Percentiles rank a stretch among this genome's conserved stretches.
phyloP scores from a whole-genome alignment of 1,140 invertebrate genomes.

The Hylyphantes graminicola region DNA sequence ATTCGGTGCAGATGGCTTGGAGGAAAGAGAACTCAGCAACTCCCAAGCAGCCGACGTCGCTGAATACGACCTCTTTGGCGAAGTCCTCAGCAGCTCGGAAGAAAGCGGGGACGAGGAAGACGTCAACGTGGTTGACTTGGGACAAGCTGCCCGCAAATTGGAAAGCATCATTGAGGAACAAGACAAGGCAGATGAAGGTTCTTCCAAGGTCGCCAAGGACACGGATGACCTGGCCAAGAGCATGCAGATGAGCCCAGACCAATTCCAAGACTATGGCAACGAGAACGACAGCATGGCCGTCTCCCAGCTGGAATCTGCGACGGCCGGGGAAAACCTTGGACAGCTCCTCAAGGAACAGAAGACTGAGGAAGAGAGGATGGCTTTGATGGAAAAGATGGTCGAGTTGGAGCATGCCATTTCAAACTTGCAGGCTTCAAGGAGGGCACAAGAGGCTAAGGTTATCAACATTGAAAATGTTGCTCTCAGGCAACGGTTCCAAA shows the following conservation, averaged over 20 bases:
- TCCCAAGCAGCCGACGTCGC: slow-evolving; percentile 65
- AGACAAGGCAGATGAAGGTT: slow-evolving; percentile 14
- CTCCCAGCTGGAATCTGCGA: slow-evolving; percentile 52
- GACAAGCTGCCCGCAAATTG: slow-evolving; percentile 15
- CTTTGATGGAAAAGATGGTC: slow-evolving; percentile 61
- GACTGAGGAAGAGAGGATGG: slow-evolving; percentile 47
- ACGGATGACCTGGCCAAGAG: slow-evolving; percentile 56
- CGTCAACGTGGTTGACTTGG: slow-evolving; percentile 31
- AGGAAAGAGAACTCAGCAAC: slow-evolving; percentile 60
- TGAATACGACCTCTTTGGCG: slow-evolving; percentile 89
- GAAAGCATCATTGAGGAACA: slow-evolving; percentile 50
- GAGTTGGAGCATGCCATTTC: slow-evolving; percentile 72
- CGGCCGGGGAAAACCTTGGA: slow-evolving; percentile 44
- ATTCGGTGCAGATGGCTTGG: slow-evolving; percentile 23
- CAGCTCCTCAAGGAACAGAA: slow-evolving; percentile 59
- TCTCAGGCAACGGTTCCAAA: slow-evolving; percentile 83
- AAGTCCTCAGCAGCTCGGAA: slow-evolving; percentile 84
- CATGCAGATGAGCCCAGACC: slow-evolving; percentile 55
- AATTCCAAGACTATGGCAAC: slow-evolving; percentile 35
- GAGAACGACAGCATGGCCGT: slow-evolving; percentile 48
- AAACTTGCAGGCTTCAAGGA: slow-evolving; percentile 77
- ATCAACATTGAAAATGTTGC: slow-evolving; percentile 87
- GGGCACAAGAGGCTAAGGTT: slow-evolving; percentile 84
- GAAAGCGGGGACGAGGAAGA: slow-evolving; percentile 59
- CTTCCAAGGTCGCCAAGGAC: slow-evolving; percentile 2